Base-by-base conservation (phyloP, 2,888 invertebrate genomes). In the Tinea trinotella region DNA sequence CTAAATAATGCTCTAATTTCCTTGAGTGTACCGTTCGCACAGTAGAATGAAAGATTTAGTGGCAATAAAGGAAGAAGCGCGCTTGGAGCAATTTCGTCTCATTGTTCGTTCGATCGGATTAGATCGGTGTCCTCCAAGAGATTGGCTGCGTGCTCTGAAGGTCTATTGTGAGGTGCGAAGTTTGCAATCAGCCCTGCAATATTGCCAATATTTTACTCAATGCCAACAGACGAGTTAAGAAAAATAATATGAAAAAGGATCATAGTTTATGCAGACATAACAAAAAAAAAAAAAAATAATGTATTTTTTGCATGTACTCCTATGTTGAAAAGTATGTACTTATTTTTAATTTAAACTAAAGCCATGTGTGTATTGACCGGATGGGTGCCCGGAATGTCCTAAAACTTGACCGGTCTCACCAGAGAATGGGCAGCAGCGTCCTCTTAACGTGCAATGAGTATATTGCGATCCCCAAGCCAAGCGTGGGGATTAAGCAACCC, bases 31-130 rank as follows among this genome's bases (percentile, higher is more conserved):
- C 12, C 6, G 7, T n/a, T 12, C 22, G 24, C 24, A 13, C 24
- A 13, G 50, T 50, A 15, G 65, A 67, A 66, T 74, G 78, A 73
- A 80, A 84, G 82, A 84, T 84, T 84, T 84, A 84, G 78, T 71
- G 84, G 80, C 83, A 84, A 84, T 83, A 84, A 80, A 73, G 79
- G 67, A 66, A 68, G 68, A 72, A 73, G 75, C 76, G 64, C 65
- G 71, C 76, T 65, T 64, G 63, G 62, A 73, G 71, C 76, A 69
- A 75, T 77, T 68, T 69, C 67, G 69, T 70, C 72, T 69, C 71
- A 78, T 83, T 81, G 83, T 83, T 74, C 74, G 76, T 67, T 66
- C 68, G 70, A 50, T 50, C 50, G 50, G 50, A 50, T 50, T 50
- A 24, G 64, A 64, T 58, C 57, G 58, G 56, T n/a, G 15, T 55